phyloP scores from a whole-genome alignment of 2,113 vertebrate species.

The Fregetta grallaria region DNA sequence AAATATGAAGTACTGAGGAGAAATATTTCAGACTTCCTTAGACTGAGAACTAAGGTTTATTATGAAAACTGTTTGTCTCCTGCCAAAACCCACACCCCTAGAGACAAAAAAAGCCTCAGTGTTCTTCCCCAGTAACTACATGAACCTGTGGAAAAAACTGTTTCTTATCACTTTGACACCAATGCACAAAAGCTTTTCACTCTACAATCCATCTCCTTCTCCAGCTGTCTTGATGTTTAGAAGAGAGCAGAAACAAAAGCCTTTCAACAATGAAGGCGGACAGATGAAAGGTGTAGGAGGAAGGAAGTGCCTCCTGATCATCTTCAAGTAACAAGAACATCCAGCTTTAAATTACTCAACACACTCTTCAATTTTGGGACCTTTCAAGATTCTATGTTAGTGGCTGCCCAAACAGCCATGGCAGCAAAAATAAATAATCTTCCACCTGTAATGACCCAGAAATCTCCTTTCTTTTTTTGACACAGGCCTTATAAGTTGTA shows the following conservation, averaged over 20 bases:
- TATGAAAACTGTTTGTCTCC: neutral
- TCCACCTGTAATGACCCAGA: neutral
- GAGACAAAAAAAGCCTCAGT: neutral
- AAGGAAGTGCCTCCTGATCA: neutral
- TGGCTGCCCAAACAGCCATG: neutral
- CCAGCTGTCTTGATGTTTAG: neutral
- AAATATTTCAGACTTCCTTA: neutral
- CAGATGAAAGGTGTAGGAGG: neutral
- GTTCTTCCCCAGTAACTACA: neutral
- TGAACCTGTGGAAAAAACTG: neutral
- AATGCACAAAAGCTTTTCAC: neutral
- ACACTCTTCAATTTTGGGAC: neutral
- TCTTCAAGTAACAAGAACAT: neutral
- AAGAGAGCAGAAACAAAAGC: neutral
- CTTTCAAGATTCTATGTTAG: neutral
- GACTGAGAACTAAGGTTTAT: neutral
- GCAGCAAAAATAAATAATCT: neutral
- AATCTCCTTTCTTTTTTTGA: neutral
- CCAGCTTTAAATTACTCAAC: neutral
- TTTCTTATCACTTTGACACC: neutral
- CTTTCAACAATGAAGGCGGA: neutral
- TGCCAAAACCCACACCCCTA: neutral
- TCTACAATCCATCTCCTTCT: neutral
- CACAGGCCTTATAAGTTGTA: neutral
- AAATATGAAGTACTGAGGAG: neutral